A percentile compares a stretch with the other conserved stretches of the same genome.
These are phyloP conservation scores for Hetaerina titia DNA, from an alignment of 2,888 invertebrate genomes.

Conservation along the genomic window DNA sequence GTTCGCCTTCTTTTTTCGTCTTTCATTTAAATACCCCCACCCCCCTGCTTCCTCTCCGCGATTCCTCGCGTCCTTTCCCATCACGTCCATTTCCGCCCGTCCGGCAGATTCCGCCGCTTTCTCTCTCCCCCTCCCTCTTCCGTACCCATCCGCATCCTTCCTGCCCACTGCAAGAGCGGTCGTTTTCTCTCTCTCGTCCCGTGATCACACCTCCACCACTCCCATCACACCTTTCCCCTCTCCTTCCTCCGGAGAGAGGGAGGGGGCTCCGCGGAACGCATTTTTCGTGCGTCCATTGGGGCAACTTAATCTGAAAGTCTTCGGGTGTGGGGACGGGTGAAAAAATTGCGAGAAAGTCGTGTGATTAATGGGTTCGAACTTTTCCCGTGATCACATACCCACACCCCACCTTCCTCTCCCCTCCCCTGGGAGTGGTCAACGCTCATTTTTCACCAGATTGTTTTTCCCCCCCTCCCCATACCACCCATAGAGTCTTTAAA, in stretches of 20 bases:
- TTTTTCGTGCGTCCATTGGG: no score
- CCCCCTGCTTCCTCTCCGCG: not conserved
- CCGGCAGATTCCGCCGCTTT: not conserved
- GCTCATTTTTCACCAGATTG: not conserved
- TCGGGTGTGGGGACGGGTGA: not conserved
- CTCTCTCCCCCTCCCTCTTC: no score
- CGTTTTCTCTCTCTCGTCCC: no score
- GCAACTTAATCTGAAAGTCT: not conserved
- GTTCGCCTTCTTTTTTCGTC: not conserved
- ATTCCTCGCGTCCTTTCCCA: not conserved
- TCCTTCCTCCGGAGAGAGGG: no score
- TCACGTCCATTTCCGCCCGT: not conserved
- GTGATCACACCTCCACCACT: no score
- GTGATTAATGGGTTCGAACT: constrained; percentile 3
- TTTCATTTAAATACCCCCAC: not conserved
- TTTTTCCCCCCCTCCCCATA: not conserved
- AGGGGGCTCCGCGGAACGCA: no score
- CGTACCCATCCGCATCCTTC: no score
- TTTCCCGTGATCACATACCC: not conserved
- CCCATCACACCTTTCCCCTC: no score
- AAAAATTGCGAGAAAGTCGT: not conserved
- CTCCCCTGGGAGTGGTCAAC: not conserved
- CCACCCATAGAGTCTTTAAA: not conserved
- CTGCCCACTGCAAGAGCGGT: no score
- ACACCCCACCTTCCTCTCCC: not conserved